These are phyloP conservation scores for Helarctos malayanus DNA, from an alignment of 2,797 vertebrate species.

Conservation along the genomic window DNA sequence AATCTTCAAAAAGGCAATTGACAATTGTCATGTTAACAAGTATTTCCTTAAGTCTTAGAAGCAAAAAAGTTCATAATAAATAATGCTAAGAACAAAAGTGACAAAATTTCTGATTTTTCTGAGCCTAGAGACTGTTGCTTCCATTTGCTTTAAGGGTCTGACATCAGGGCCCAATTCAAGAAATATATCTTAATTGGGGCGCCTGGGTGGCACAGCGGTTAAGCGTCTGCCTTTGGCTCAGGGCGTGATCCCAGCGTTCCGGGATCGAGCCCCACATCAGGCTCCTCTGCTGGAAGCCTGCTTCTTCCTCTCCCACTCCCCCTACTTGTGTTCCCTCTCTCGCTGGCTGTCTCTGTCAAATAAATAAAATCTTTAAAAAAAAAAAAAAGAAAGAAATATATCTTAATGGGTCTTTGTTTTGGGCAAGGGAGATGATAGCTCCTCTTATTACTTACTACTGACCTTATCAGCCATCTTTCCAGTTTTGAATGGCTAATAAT, in stretches of 20 bases:
- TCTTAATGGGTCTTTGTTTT: constrained; percentile 60
- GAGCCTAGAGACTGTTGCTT: not conserved
- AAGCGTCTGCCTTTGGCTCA: too few species aligned
- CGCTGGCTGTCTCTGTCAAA: too few species aligned
- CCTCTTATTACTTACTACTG: constrained; percentile 16
- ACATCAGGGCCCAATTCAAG: not conserved
- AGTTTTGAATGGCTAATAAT: constrained; percentile 42
- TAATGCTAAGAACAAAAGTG: not conserved
- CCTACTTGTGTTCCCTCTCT: too few species aligned
- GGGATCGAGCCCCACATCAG: too few species aligned
- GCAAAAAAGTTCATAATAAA: not conserved
- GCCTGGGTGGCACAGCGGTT: too few species aligned
- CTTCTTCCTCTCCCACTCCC: too few species aligned
- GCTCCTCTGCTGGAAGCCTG: too few species aligned
- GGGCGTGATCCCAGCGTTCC: too few species aligned
- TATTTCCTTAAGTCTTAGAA: constrained; percentile 3
- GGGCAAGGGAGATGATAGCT: not conserved
- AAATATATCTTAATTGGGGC: not conserved
- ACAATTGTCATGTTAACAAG: constrained; percentile 51
- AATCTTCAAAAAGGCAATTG: constrained; percentile 80
- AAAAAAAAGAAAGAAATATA: not conserved
- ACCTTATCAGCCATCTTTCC: constrained; percentile 6
- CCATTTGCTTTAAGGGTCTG: constrained; percentile 11
- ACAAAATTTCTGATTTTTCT: constrained; percentile 5
- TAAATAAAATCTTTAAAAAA: too few species aligned